Evolutionary conservation across 2,113 vertebrate species (phyloP).

Genomic region (Glaucidium brasilianum): DNA sequence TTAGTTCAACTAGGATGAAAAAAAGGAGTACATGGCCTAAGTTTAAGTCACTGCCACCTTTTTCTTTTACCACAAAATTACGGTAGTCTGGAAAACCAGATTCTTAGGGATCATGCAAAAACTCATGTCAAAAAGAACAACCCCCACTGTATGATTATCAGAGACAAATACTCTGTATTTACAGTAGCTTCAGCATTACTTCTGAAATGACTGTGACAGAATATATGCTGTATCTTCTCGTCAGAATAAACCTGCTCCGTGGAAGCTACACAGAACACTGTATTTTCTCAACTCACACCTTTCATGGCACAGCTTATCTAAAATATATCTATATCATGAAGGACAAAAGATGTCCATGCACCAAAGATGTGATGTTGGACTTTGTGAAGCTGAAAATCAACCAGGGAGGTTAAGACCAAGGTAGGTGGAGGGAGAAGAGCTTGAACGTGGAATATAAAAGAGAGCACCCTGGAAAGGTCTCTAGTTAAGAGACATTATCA

Average conservation of each 20-base stretch:
- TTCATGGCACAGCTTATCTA: background rate
- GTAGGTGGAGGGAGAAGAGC: rapidly evolving
- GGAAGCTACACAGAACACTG: background rate
- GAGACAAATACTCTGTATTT: background rate
- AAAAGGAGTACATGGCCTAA: background rate
- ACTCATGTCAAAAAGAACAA: background rate
- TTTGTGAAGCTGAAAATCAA: background rate
- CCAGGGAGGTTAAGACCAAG: background rate
- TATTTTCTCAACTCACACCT: background rate
- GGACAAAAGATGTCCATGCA: background rate
- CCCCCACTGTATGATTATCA: background rate
- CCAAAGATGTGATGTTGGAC: background rate
- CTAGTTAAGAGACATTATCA: background rate
- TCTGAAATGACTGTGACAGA: background rate
- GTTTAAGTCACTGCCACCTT: background rate
- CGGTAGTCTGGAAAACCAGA: background rate
- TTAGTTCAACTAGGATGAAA: background rate
- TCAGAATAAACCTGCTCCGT: background rate
- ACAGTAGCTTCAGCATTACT: background rate
- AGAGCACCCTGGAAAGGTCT: background rate
- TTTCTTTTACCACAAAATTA: background rate
- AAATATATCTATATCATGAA: background rate
- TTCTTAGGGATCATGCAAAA: background rate
- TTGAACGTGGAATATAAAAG: background rate
- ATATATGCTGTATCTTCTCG: background rate